Evolutionary conservation across 30 jellyfish, hydroid and myxozoan species (phyloP), one percentile per base, ranked within the genome.

Genomic region (Chrysaora quinquecirrha): DNA sequence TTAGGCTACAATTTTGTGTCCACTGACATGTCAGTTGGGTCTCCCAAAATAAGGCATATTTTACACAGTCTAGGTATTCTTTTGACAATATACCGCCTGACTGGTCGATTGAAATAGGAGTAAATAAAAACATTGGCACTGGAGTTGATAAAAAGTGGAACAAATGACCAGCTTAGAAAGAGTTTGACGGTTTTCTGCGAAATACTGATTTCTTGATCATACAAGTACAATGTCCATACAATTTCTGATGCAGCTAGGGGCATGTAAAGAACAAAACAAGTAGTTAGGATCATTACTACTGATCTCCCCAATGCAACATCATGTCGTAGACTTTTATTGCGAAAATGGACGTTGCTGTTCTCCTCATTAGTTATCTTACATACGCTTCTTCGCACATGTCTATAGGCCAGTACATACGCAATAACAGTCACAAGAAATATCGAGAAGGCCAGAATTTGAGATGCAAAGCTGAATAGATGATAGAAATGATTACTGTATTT

Each of bases 91-190:
- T 27, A 65, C 48, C 28, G 43, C 48, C 35, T 25, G 25, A 79
- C 18, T 0, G 89, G 89, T 2, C 89, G 89, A 31, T 79, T 79
- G 33, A 62, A 29, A 24, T 64, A 79, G 18, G 89, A 79, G 30
- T 79, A 79, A 9, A 79, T 29, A 64, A 79, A 79, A 64, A 65
- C 82, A 48, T 79, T 79, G 14, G 31, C 58, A 12, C 62, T 63
- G 3, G 89, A 43, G 31, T 79, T 79, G 1, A 48, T 23, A 34
- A 18, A 79, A 16, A 79, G 6, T 1, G 64, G 89, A 46, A 65
- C 16, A 64, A 79, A 79, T 0, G 89, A 34, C 89, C 82, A 79
- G 3, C 33, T 1, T 7, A 79, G 32, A 6, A 48, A 70, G 1
- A 56, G 28, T 14, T 79, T 65, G 34, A 46, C 52, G 14, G 28